These are phyloP conservation scores for Pygoscelis antarcticus DNA, from an alignment of 2,113 vertebrate species.

Conservation along the genomic window DNA sequence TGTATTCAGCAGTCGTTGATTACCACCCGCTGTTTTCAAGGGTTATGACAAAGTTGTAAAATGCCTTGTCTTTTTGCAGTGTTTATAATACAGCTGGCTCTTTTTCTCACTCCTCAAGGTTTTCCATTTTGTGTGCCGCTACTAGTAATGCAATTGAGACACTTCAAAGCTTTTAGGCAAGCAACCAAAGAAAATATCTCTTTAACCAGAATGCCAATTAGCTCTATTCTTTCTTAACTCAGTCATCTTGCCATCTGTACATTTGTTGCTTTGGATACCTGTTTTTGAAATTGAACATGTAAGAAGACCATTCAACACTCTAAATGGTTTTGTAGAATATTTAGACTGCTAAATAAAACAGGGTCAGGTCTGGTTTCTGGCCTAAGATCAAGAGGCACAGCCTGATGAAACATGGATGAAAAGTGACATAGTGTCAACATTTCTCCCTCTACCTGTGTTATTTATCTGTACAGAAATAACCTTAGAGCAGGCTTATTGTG, in stretches of 20 bases:
- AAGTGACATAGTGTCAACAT: not conserved
- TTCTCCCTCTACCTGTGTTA: not conserved
- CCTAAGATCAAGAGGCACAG: not conserved
- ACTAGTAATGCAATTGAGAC: not conserved
- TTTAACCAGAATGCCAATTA: not conserved
- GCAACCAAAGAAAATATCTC: not conserved
- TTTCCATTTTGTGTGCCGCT: not conserved
- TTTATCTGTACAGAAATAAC: not conserved
- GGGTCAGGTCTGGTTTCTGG: not conserved
- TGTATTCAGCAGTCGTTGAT: not conserved
- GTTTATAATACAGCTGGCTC: fast-evolving
- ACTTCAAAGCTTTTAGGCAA: not conserved
- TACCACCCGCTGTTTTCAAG: not conserved
- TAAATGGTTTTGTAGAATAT: not conserved
- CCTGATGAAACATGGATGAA: not conserved
- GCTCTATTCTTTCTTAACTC: not conserved
- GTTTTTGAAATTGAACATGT: not conserved
- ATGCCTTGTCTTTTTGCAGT: not conserved
- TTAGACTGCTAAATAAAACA: not conserved
- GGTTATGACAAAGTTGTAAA: not conserved
- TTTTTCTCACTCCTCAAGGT: not conserved
- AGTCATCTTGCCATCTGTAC: not conserved
- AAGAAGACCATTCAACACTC: not conserved
- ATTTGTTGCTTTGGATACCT: not conserved
- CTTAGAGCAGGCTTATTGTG: not conserved